A percentile compares a stretch with the other conserved stretches of the same genome.
Evolutionary conservation across 2,888 invertebrate genomes (phyloP).

Genomic region (Chelonus formosanus): DNA sequence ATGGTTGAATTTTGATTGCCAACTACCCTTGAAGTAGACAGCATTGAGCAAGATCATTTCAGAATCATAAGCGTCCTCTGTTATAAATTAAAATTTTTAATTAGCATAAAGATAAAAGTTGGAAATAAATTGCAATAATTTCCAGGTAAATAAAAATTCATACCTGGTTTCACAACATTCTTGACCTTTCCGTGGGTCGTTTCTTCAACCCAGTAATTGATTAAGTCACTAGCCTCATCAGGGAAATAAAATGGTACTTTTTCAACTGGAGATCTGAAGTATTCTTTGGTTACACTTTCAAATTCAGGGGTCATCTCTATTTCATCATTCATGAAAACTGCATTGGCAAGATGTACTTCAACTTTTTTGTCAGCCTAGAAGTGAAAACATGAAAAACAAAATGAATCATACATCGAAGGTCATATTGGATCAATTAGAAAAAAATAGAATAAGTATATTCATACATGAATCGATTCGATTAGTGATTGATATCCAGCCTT

Average conservation of each 20-base stretch:
- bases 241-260: slow-evolving; percentile 70
- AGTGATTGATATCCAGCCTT: slow-evolving; percentile 48
- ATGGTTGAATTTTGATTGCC: slow-evolving; percentile 74
- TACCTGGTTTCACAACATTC: slow-evolving; percentile 73
- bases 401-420: neutral
- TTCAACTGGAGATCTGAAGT: slow-evolving; percentile 74
- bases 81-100: slow-evolving; percentile 20
- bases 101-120: neutral
- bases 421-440: too few species aligned
- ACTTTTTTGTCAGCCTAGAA: slow-evolving; percentile 66
- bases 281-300: slow-evolving; percentile 69
- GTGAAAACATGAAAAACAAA: slow-evolving; percentile 1
- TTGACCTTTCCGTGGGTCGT: slow-evolving; percentile 85
- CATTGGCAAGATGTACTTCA: slow-evolving; percentile 76
- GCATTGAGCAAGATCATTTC: slow-evolving; percentile 82
- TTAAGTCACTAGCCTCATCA: slow-evolving; percentile 66
- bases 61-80: slow-evolving; percentile 70
- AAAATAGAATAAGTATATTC: slow-evolving; percentile 15
- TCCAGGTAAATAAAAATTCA: slow-evolving; percentile 3
- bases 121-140: neutral
- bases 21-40: slow-evolving; percentile 85
- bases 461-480: slow-evolving; percentile 49
- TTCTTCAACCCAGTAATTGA: slow-evolving; percentile 83
- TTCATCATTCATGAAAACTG: slow-evolving; percentile 72
- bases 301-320: slow-evolving; percentile 67